Evolutionary conservation across 2,797 vertebrate genomes (phyloP), one percentile per base, ranked within the genome.

Genomic region (Rhinophrynus dorsalis): DNA sequence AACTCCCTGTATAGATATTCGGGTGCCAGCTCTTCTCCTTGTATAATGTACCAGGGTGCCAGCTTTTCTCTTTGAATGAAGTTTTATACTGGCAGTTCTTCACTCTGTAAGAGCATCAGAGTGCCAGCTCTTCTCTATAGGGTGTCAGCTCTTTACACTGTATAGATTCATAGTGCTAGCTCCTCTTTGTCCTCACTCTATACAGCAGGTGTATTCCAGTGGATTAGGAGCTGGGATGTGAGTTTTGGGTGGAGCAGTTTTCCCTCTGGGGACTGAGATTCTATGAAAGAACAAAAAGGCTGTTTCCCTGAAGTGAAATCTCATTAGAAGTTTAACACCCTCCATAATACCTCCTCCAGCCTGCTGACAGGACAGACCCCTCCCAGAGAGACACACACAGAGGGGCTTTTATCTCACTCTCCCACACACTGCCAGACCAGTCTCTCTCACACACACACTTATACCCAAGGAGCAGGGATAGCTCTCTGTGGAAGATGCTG

Each of bases 261-360:
- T 37, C 47, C 24, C 62, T 60, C 38, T 37, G 37, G 5, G 24
- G 6, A 18, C 30, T 20, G n/a, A 23, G 9, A 24, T 55, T 60
- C 62, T 52, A 45, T 59, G 40, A 52, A 60, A 37, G n/a, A 12
- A 73, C 70, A 73, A 67, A n/a, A 66, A 52, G 70, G 13, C 32
- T 59, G 66, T 57, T 66, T 21, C 63, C 37, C 20, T 45, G 44
- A 52, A 44, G 44, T 44, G 32, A 66, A 45, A 60, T 37, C 54
- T 48, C 69, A 65, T 66, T 73, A 61, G 61, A 26, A 27, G 10
- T 20, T 32, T 45, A 59, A 65, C 44, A 35, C 32, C 42, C 68
- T 7, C 40, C 4, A n/a, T 13, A 50, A 40, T 44, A n/a, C 59
- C 42, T 17, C 13, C 26, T 42, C 69, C 55, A 66, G 27, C 18